Evolutionary conservation across 2,113 vertebrate species (phyloP).

Genomic region (Stegostoma tigrinum): DNA sequence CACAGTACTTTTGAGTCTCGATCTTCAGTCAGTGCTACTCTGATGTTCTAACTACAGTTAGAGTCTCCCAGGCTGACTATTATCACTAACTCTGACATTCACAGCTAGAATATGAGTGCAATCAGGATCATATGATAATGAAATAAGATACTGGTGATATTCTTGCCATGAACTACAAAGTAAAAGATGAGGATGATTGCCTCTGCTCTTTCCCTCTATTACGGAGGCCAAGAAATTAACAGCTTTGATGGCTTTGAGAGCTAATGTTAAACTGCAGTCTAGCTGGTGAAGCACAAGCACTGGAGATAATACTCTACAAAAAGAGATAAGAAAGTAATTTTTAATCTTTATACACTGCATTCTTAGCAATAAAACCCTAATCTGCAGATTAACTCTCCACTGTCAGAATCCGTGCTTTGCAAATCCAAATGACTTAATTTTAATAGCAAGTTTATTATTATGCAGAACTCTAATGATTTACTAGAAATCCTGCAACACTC

Average conservation of each 20-base stretch:
- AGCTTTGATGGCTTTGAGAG: background rate
- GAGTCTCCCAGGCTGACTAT: background rate
- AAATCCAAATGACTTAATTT: background rate
- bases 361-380: background rate
- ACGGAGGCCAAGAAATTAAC: too few species aligned
- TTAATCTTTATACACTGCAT: background rate
- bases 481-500: background rate
- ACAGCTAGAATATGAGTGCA: too few species aligned
- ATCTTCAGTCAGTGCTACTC: too few species aligned
- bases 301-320: background rate
- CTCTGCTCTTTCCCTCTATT: too few species aligned
- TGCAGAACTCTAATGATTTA: background rate
- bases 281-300: background rate
- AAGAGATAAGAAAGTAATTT: background rate
- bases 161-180: background rate
- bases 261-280: background rate
- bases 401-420: background rate
- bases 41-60: background rate
- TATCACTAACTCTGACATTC: background rate
- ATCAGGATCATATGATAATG: too few species aligned
- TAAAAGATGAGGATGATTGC: background rate
- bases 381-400: background rate
- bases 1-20: background rate
- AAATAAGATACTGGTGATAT: background rate
- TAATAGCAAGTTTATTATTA: background rate